A percentile compares a stretch with the other conserved stretches of the same genome.
phyloP scores from a whole-genome alignment of 2,113 vertebrate species.

The Choloepus hoffmanni region DNA sequence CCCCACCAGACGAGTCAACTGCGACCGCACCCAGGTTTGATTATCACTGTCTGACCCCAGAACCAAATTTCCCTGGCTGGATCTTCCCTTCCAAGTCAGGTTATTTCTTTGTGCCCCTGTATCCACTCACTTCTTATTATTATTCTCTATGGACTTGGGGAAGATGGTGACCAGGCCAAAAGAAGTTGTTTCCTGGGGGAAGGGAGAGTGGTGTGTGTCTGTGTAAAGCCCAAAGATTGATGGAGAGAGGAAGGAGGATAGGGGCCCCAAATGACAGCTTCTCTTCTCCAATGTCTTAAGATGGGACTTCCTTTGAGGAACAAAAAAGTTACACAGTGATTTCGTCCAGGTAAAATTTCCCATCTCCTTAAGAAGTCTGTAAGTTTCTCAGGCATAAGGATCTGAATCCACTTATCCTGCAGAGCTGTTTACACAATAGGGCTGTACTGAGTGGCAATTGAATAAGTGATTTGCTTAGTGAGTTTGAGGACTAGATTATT shows the following conservation, averaged over 20 bases:
- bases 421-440: neutral
- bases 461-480: neutral
- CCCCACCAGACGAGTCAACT: too few relatives aligned
- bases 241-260: neutral
- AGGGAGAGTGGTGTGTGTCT: too few relatives aligned
- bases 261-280: neutral
- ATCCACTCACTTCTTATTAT: neutral
- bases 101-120: fast-evolving
- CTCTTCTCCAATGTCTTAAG: neutral
- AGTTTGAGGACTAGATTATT: neutral
- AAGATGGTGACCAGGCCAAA: neutral
- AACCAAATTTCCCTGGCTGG: neutral
- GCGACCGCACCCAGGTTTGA: too few relatives aligned
- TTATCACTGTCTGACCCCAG: neutral
- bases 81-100: neutral
- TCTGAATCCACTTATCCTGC: neutral
- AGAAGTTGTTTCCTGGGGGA: neutral
- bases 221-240: neutral
- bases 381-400: neutral
- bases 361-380: neutral
- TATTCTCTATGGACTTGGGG: neutral
- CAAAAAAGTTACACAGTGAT: neutral
- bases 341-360: neutral
- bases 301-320: neutral
- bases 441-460: neutral